A percentile compares a stretch with the other conserved stretches of the same genome.
Evolutionary conservation across 2,888 invertebrate genomes (phyloP).

Genomic region (Spodoptera exigua): DNA sequence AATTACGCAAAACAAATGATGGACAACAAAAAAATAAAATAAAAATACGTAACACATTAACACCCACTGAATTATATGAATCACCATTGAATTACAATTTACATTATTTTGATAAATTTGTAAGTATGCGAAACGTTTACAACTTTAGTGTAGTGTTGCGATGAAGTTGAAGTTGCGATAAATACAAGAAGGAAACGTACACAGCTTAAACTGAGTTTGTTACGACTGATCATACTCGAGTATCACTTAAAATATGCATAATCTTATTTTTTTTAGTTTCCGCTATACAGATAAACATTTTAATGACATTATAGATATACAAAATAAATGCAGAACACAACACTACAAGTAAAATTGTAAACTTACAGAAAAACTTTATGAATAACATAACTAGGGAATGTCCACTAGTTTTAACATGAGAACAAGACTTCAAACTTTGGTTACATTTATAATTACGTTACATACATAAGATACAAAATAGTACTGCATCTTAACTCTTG

Average conservation of each 20-base stretch:
- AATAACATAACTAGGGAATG: constrained; percentile 53
- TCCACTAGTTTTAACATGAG: constrained; percentile 42
- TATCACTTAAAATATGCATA: too few species aligned
- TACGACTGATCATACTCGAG: too few species aligned
- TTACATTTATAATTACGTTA: constrained; percentile 60
- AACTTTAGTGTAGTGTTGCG: constrained; percentile 32
- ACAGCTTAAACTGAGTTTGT: too few species aligned
- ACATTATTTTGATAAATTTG: constrained; percentile 16
- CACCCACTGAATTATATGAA: constrained; percentile 50
- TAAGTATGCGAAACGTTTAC: constrained; percentile 9
- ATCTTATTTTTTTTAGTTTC: too few species aligned
- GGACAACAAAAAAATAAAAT: constrained; percentile 84
- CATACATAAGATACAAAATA: constrained; percentile 64
- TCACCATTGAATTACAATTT: constrained; percentile 28
- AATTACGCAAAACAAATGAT: constrained; percentile 83
- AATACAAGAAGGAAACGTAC: too few species aligned
- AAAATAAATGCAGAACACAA: constrained; percentile 17
- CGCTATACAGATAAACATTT: too few species aligned
- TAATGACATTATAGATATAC: too few species aligned
- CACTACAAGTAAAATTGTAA: constrained; percentile 31
- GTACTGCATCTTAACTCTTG: constrained; percentile 57
- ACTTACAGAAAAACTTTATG: constrained; percentile 21
- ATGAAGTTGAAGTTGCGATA: too few species aligned
- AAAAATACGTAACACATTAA: constrained; percentile 74
- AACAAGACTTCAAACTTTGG: constrained; percentile 66